phyloP scores from a whole-genome alignment of 2,113 vertebrate genomes.

The Peromyscus maniculatus region DNA sequence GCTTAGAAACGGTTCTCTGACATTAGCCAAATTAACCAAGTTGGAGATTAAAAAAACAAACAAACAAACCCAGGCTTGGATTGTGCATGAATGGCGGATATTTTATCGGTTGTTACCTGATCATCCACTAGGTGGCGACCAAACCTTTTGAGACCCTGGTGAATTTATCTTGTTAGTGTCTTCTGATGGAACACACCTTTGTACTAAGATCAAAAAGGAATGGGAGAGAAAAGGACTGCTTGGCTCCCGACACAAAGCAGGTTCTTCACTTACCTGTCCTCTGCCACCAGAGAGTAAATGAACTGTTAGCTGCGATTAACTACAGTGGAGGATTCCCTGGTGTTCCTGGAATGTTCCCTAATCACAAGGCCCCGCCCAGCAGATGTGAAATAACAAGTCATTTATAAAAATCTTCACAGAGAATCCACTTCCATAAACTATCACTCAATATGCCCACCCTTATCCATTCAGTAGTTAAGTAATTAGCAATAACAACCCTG shows the following conservation, averaged over 20 bases:
- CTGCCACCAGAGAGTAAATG: background rate
- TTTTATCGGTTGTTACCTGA: background rate
- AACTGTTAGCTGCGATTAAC: background rate
- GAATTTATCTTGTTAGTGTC: background rate
- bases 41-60: background rate
- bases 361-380: background rate
- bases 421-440: background rate
- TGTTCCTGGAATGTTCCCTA: background rate
- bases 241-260: background rate
- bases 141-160: background rate
- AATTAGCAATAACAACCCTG: background rate
- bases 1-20: background rate
- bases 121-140: constrained; percentile 58
- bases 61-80: background rate
- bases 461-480: background rate
- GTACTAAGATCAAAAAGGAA: background rate
- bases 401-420: background rate
- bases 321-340: background rate
- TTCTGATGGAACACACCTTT: background rate
- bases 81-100: background rate
- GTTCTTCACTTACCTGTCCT: background rate
- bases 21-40: background rate
- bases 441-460: background rate
- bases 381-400: background rate
- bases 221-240: background rate